Base-by-base conservation (phyloP, 2,113 vertebrate species). In the Apaloderma vittatum region DNA sequence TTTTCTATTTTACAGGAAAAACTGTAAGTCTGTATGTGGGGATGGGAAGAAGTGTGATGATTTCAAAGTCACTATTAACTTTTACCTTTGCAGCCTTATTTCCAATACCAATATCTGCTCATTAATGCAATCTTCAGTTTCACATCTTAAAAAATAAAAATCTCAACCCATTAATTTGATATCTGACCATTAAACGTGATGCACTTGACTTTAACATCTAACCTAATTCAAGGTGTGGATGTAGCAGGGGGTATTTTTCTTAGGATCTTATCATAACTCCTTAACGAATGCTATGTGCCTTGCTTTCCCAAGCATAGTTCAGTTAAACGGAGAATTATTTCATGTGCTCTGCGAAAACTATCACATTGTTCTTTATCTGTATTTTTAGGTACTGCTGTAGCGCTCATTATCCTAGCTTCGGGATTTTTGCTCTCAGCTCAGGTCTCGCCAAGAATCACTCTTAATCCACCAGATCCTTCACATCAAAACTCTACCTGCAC, bases 381-480 rank as follows among this genome's bases (percentile, higher is more conserved):
- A 36, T 74, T 96, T 95, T 86, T 84, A 99, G 99, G 99, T 66
- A 99, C 99, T 22, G 98, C 98, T 63, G 82, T 99, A 86, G 99
- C 99, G 65, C 98, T 99, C 88, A 91, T 98, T 96, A 94, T 99
- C 94, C 97, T 99, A 94, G 99, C 98, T 71, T 92, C 98, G 34
- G 99, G 99, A 71, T 99, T 99, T 97, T 98, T 99, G 90, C 97
- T 99, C 5, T 99, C 99, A 14, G 99, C 99, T 68, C 99, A 99
- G 96, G 98, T 99, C 95, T 99, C 99, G 23, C 99, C 99, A 89
- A 98, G 97, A 32, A 96, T 99, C 96, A 99, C 98, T 72, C 97
- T 99, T 91, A 98, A 98, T 91, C 98, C 99, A 21, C 68, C 97
- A 63, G 98, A 98, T 97, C 99, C 99, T 15, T 95, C 98, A 26